Conservation (phyloP, 2,888 invertebrate genomes). For the Trissoscelio sp. region DNA sequence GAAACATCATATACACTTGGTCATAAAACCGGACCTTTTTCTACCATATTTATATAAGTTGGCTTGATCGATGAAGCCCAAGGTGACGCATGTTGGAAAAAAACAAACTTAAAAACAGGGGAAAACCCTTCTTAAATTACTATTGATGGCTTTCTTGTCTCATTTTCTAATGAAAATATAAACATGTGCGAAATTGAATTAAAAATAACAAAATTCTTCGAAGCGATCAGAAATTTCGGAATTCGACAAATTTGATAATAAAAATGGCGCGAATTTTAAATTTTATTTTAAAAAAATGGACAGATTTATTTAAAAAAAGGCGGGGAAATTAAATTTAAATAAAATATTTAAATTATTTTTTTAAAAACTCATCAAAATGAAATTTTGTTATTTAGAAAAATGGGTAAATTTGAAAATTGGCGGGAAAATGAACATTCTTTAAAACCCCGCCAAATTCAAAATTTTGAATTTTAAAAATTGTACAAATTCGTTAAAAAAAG, state of each 20-base stretch:
- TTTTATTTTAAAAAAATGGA: not conserved
- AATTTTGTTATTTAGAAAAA: too few species aligned
- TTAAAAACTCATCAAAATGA: too few species aligned
- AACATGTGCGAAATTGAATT: too few species aligned
- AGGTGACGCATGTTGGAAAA: constrained; percentile 53
- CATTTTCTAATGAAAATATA: too few species aligned
- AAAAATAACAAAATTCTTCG: too few species aligned
- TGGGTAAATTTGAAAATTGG: not conserved
- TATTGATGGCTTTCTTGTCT: too few species aligned
- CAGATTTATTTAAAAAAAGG: not conserved
- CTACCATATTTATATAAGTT: constrained; percentile 68
- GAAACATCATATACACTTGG: constrained; percentile 29
- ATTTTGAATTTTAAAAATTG: too few species aligned
- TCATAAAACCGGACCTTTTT: constrained; percentile 44
- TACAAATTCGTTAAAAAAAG: too few species aligned
- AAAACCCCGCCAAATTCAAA: too few species aligned
- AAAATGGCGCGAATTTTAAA: not conserved
- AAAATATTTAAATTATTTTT: not conserved
- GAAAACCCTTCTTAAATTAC: too few species aligned
- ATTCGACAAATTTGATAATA: too few species aligned
- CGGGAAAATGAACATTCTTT: not conserved
- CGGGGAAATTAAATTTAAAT: not conserved
- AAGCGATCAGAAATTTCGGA: too few species aligned
- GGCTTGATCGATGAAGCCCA: constrained; percentile 71
- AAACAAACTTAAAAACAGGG: not conserved